phyloP scores from a whole-genome alignment of 1,140 invertebrate genomes.

The Thrips palmi region DNA sequence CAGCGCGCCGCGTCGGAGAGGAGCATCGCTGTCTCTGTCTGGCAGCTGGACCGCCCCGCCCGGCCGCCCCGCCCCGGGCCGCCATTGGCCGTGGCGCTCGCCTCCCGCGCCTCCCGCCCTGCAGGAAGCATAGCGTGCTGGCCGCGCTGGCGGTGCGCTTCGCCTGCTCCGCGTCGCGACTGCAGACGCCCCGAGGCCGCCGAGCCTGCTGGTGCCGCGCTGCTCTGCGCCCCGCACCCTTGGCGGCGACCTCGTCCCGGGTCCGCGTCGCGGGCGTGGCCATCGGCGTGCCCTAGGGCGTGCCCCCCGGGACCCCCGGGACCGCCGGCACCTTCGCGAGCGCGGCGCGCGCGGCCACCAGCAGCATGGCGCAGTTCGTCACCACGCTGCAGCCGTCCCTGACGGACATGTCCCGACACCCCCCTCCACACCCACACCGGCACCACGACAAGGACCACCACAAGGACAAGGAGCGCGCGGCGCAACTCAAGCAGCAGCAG shows the following conservation, averaged over 20 bases:
- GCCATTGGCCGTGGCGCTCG: no score
- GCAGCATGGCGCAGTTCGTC: constrained; percentile 19
- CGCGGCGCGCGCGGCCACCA: constrained; percentile 16
- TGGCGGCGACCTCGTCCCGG: no score
- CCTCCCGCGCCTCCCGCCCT: no score
- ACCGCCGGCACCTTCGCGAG: constrained; percentile 1
- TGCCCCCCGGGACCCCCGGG: constrained; percentile 20
- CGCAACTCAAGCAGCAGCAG: not conserved
- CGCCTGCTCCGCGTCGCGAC: no score
- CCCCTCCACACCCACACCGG: constrained; percentile 13
- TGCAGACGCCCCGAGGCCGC: constrained; percentile 3
- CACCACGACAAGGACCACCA: constrained; percentile 6
- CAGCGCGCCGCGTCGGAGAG: no score
- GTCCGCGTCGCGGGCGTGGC: not conserved
- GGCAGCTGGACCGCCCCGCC: no score
- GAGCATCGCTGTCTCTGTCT: no score
- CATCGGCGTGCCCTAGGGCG: constrained; percentile 21
- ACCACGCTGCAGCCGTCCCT: constrained; percentile 18
- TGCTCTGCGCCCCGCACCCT: constrained; percentile 1
- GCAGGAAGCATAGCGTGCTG: no score
- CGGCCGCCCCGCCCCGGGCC: no score
- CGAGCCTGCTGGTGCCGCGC: not conserved
- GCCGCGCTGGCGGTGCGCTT: no score
- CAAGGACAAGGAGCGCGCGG: constrained; percentile 1
- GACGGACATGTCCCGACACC: constrained; percentile 17